Base-by-base conservation (phyloP, 30 jellyfish, hydroid and myxozoan species). In the Cassiopea andromeda region DNA sequence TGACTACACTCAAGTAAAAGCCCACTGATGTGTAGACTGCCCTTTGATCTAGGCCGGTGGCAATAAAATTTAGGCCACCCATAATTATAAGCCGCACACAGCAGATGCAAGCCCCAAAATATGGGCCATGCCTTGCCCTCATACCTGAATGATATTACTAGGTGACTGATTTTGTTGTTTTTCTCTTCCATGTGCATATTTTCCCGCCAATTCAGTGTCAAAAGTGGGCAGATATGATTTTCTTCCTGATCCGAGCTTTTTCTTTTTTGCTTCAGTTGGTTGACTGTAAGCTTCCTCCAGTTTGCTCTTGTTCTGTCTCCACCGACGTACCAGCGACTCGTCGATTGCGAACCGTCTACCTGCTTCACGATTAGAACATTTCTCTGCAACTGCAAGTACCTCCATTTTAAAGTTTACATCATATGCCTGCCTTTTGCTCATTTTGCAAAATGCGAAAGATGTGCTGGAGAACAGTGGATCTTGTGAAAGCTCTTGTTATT, bases 261-360 rank as follows among this genome's bases (percentile, higher is more conserved):
- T 44, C 64, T 74, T 74, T 18, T 47, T 74, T 46, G 83, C 71
- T 46, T 15, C 9, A 10, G 12, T n/a, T 74, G 59, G 59, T 17
- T 74, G 59, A 44, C 17, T 71, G 10, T 46, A 77, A 14, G 46
- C 73, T 50, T 2, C 38, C 38, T 44, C 87, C 72, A 77, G 87
- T 50, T 77, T 46, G 9, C 69, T 48, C 47, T 77, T 77, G 75
- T 77, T 77, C 44, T 77, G 58, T 49, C 87, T 77, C 87, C 87
- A 77, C 7, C 87, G 72, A n/a, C 87, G 87, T 7, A 77, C 87
- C 87, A 77, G 45, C 8, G 73, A 45, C 87, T 77, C 87, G 73
- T 77, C 87, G 43, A 77, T 19, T 5, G 5, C n/a, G 43, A 77
- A 77, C 73, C 47, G 12, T 46, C 87, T 46, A 7, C 73, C 87